Evolutionary conservation across 53 echinoderm and acorn worm genomes (phyloP).

Genomic region (Temnopleurus reevesii): DNA sequence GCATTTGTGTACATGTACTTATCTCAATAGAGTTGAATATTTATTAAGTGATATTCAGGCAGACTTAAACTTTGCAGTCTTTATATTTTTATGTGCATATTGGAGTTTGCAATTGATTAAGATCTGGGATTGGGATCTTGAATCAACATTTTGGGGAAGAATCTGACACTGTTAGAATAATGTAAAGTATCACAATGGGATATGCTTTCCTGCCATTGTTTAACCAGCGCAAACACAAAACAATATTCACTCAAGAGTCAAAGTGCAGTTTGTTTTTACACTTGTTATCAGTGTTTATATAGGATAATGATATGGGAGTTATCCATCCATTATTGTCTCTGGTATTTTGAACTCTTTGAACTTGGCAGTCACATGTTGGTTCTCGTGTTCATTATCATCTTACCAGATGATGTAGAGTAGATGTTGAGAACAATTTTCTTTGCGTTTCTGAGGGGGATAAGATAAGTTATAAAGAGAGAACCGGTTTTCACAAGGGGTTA

Average conservation of each 20-base stretch:
- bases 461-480: neutral
- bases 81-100: too few species aligned
- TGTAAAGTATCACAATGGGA: neutral
- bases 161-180: neutral
- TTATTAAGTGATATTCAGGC: too few species aligned
- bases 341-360: neutral
- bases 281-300: neutral
- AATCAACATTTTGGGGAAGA: too few species aligned
- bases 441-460: neutral
- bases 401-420: neutral
- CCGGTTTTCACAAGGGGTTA: neutral
- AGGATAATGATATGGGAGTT: neutral
- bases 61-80: too few species aligned
- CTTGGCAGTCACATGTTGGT: neutral
- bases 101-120: too few species aligned
- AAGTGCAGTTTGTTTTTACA: slow-evolving; percentile 9
- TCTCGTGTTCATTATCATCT: neutral
- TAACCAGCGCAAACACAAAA: neutral
- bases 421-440: too few species aligned
- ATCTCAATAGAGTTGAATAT: too few species aligned
- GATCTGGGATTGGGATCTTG: too few species aligned
- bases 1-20: too few species aligned
- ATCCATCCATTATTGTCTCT: neutral
- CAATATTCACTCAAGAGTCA: too few species aligned
- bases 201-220: neutral